phyloP scores from a whole-genome alignment of 2,888 invertebrate genomes.

The Parthenolecanium corni region DNA sequence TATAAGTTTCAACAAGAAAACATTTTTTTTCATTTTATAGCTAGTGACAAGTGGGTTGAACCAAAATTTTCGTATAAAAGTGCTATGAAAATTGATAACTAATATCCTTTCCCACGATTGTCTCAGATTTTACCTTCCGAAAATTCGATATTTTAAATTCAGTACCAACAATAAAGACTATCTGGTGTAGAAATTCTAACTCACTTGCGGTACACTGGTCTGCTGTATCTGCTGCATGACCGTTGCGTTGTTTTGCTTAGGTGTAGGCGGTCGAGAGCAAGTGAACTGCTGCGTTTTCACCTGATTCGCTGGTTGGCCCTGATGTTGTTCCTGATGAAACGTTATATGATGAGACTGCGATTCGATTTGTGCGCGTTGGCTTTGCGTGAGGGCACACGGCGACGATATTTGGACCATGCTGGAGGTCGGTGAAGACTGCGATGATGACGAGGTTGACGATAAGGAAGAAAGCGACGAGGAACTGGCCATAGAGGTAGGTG shows the following conservation, averaged over 20 bases:
- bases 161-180: too few species aligned
- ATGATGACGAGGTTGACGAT: conserved; percentile 17
- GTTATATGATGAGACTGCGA: conserved; percentile 27
- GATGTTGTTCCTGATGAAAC: conserved; percentile 29
- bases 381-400: conserved; percentile 27
- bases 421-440: conserved; percentile 11
- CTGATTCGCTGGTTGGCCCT: background rate
- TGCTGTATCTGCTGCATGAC: conserved; percentile 29
- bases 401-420: conserved; percentile 5
- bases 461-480: conserved; percentile 20
- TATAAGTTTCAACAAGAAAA: too few species aligned
- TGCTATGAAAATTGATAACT: too few species aligned
- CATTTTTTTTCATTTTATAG: too few species aligned
- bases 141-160: too few species aligned
- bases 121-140: too few species aligned
- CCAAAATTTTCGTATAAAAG: too few species aligned
- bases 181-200: background rate
- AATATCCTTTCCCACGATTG: too few species aligned
- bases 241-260: conserved; percentile 22
- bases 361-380: conserved; percentile 28
- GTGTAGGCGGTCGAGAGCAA: conserved; percentile 1
- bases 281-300: conserved; percentile 9
- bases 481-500: conserved; percentile 27
- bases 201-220: conserved; percentile 21
- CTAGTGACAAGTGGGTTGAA: too few species aligned